phyloP scores from a whole-genome alignment of 2,888 invertebrate species.

The Epistrophella euchroma region DNA sequence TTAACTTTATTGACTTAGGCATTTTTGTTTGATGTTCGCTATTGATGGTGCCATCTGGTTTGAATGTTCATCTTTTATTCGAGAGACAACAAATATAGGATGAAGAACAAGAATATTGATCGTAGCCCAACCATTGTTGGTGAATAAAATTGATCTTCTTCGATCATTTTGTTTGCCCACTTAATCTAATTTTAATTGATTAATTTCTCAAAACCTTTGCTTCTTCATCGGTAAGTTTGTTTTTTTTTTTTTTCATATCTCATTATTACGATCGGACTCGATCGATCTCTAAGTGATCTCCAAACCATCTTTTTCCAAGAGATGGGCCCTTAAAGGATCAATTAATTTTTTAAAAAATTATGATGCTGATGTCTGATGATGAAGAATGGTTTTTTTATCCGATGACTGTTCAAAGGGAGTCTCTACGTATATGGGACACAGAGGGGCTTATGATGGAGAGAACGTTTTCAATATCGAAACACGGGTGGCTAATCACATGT shows the following conservation, averaged over 20 bases:
- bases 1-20: constrained; percentile 52
- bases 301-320: not conserved
- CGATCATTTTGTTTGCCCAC: constrained; percentile 55
- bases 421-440: no score
- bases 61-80: not conserved
- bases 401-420: not conserved
- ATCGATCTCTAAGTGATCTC: constrained; percentile 42
- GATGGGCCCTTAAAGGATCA: constrained; percentile 66
- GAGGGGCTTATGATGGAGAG: not conserved
- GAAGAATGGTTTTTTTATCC: constrained; percentile 43
- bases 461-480: constrained; percentile 58
- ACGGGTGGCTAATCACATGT: constrained; percentile 72
- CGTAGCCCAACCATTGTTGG: not conserved
- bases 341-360: constrained; percentile 59
- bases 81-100: not conserved
- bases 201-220: constrained; percentile 23
- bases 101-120: not conserved
- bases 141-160: constrained; percentile 23
- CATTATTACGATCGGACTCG: constrained; percentile 41
- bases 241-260: constrained; percentile 10
- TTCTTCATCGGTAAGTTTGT: no score
- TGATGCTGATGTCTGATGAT: constrained; percentile 60
- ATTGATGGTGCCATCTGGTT: constrained; percentile 6
- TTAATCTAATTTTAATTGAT: constrained; percentile 66
- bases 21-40: constrained; percentile 30